phyloP scores from a whole-genome alignment of 2,888 invertebrate species.

The Toxonevra muliebris region DNA sequence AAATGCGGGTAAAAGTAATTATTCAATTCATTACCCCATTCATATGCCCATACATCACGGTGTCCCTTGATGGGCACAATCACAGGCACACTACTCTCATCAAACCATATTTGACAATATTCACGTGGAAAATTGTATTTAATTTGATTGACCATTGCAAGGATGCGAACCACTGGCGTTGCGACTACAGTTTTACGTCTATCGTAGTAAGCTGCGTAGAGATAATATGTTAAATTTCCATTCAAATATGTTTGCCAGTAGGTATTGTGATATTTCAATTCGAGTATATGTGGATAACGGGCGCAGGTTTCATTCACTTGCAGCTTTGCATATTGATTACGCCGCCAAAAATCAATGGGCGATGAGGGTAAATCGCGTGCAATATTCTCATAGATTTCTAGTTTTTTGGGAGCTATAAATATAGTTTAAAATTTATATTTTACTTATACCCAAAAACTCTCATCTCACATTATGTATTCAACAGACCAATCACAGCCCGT shows the following conservation, averaged over 20 bases:
- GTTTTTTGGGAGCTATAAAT: not conserved
- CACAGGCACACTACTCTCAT: constrained; percentile 77
- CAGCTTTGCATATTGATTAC: not conserved
- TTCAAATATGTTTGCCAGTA: constrained; percentile 88
- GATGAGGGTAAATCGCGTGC: constrained; percentile 12
- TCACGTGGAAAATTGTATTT: constrained; percentile 60
- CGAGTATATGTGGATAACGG: constrained; percentile 82
- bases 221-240: constrained; percentile 81
- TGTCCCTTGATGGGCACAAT: constrained; percentile 82
- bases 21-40: constrained; percentile 85
- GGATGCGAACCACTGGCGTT: constrained; percentile 78
- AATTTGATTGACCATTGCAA: constrained; percentile 87
- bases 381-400: not conserved
- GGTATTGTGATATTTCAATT: constrained; percentile 88
- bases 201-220: constrained; percentile 90
- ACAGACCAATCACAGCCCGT: no score
- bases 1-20: constrained; percentile 83
- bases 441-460: no score
- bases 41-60: constrained; percentile 88
- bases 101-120: constrained; percentile 89
- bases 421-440: no score
- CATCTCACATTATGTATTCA: no score
- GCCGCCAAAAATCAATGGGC: constrained; percentile 10
- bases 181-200: constrained; percentile 70
- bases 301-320: constrained; percentile 69